Conservation (phyloP, 2,797 vertebrate species). For the Anguilla anguilla region DNA sequence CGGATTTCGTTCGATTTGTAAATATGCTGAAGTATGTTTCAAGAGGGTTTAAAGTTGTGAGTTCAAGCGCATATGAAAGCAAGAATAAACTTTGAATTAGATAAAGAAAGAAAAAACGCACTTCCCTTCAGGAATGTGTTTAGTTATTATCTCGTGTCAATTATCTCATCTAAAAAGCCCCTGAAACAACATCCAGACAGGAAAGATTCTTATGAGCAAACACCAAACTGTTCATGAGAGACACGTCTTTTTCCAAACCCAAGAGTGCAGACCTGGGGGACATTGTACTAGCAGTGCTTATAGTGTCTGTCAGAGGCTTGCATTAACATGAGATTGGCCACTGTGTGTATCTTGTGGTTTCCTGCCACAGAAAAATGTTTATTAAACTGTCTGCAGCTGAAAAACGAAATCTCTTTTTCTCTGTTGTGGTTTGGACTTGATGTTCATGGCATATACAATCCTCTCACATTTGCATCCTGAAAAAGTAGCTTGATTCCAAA, state of each 20-base stretch:
- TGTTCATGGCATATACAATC: background rate
- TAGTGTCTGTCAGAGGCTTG: conserved; percentile 29
- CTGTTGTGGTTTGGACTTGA: conserved; percentile 15
- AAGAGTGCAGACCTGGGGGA: conserved; percentile 2
- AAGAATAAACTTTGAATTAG: background rate
- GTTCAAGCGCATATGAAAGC: background rate
- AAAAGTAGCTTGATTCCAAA: conserved; percentile 1
- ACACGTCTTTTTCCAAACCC: conserved; percentile 19
- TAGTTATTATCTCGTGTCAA: conserved; percentile 25
- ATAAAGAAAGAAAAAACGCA: conserved; percentile 1
- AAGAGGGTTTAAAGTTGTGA: background rate
- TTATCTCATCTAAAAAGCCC: conserved; percentile 16
- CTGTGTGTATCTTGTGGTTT: conserved; percentile 17
- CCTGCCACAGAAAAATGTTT: background rate
- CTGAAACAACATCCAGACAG: conserved; percentile 26
- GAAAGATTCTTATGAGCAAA: conserved; percentile 17
- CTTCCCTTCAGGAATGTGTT: conserved; percentile 14
- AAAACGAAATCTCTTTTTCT: background rate
- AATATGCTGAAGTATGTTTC: background rate
- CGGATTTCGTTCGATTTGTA: too few relatives aligned
- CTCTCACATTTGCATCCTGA: conserved; percentile 20
- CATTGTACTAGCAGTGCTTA: conserved; percentile 1
- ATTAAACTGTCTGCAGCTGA: conserved; percentile 11
- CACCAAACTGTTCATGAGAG: conserved; percentile 28
- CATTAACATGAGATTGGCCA: conserved; percentile 19